These are phyloP conservation scores for Chrysomela aeneicollis DNA, from an alignment of 2,888 invertebrate species.

Conservation along the genomic window DNA sequence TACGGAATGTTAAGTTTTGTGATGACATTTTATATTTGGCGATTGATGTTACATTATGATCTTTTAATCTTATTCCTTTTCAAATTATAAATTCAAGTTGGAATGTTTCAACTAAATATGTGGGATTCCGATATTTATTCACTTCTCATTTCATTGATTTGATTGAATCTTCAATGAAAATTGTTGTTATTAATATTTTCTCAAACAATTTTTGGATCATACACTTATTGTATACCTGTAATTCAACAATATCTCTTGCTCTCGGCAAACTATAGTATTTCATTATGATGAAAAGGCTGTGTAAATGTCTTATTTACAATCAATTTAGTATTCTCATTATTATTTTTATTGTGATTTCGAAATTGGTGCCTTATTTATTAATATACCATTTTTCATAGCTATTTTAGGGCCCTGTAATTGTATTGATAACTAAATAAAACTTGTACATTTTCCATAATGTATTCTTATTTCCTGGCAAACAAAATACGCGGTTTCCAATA, in stretches of 20 bases:
- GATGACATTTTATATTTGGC: not conserved
- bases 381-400: conserved; percentile 22
- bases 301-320: conserved; percentile 43
- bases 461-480: too few species aligned
- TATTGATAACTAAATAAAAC: conserved; percentile 27
- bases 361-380: conserved; percentile 48
- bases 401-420: conserved; percentile 21
- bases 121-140: too few species aligned
- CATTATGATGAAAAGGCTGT: conserved; percentile 43
- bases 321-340: conserved; percentile 40
- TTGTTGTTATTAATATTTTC: too few species aligned
- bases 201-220: too few species aligned
- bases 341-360: conserved; percentile 43
- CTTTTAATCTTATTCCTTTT: not conserved
- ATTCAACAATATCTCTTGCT: too few species aligned
- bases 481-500: too few species aligned
- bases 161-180: too few species aligned
- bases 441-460: not conserved
- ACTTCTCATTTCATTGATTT: too few species aligned
- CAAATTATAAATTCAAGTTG: too few species aligned
- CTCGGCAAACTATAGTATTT: not conserved
- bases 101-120: too few species aligned
- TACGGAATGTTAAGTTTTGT: not conserved
- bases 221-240: too few species aligned
- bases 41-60: not conserved